Evolutionary conservation across 2,888 invertebrate species (phyloP), one percentile per base, ranked within the genome.

Genomic region (Mycogona germanica): DNA sequence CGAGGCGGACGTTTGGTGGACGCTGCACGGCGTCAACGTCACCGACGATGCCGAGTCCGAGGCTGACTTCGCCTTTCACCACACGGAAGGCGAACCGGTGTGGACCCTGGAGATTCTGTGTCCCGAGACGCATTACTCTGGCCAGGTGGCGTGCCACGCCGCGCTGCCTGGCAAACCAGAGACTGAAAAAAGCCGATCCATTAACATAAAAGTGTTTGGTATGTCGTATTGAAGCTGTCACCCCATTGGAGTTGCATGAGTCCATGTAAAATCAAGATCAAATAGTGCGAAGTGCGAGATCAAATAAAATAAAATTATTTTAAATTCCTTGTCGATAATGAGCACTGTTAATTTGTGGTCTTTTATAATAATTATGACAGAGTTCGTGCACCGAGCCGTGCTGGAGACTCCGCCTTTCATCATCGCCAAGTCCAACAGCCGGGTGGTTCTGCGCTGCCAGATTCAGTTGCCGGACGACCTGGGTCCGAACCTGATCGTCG

Each of bases 141-240:
- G 57, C n/a, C 44, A 57, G 21, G 50, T 50, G 29, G 42, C 51
- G n/a, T 57, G 57, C 23, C 38, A 57, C 42, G 55, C 52, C 35
- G 19, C 37, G 35, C 19, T 46, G 14, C 25, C 23, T 7, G 23
- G 46, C 29, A 30, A 52, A 17, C 25, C 29, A 6, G 9, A 3
- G 2, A 46, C 45, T 35, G 25, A 45, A 17, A 37, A 2, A 4
- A 46, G 46, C 21, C 29, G 28, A 35, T 46, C 35, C n/a, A 21
- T 37, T 14, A 5, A 12, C 19, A 21, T 52, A 14, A 32, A 29
- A 29, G 42, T 51, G 12, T 26, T 28, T 19, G 28, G 51, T 51
- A 51, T 29, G 42, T 28, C 29, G 19, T 30, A 30, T 14, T 25
- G 14, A 38, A 28, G 17, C 37, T 12, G 17, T 7, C 25, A 7